Evolutionary conservation across 92 coral and sea anemone genomes (phyloP).

Genomic region (Zoanthus solanderi): DNA sequence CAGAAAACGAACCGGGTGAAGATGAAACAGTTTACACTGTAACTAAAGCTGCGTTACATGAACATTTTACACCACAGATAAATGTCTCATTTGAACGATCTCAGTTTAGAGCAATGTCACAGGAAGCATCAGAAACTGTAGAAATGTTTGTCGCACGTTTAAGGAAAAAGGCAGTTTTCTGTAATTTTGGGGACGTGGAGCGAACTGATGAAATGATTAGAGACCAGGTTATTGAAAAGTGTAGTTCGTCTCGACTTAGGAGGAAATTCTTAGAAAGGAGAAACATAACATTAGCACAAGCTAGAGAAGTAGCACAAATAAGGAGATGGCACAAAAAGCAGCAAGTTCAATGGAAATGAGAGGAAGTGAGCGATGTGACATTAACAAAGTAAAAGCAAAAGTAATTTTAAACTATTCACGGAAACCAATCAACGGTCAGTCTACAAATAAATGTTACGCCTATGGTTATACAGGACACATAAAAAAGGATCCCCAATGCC

Average conservation of each 20-base stretch:
- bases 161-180: slow-evolving; percentile 44
- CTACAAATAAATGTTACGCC: no score
- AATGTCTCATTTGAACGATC: neutral
- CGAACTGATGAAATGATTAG: slow-evolving; percentile 58
- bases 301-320: slow-evolving; percentile 16
- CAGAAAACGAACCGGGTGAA: neutral
- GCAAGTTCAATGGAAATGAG: neutral
- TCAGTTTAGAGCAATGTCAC: slow-evolving; percentile 5
- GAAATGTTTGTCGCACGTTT: slow-evolving; percentile 59
- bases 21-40: slow-evolving; percentile 2
- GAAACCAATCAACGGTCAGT: no score
- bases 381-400: slow-evolving; percentile 8
- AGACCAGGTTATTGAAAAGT: slow-evolving; percentile 68
- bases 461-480: no score
- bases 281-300: slow-evolving; percentile 54
- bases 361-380: neutral
- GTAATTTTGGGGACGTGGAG: slow-evolving; percentile 47
- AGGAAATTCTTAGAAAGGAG: slow-evolving; percentile 52
- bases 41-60: neutral
- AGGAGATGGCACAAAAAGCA: no score
- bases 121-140: slow-evolving; percentile 35
- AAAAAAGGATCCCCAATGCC: no score
- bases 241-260: slow-evolving; percentile 52
- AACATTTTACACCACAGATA: no score
- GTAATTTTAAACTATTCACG: neutral